Evolutionary conservation across 2,888 invertebrate genomes (phyloP).

Genomic region (Bimastos eiseni): DNA sequence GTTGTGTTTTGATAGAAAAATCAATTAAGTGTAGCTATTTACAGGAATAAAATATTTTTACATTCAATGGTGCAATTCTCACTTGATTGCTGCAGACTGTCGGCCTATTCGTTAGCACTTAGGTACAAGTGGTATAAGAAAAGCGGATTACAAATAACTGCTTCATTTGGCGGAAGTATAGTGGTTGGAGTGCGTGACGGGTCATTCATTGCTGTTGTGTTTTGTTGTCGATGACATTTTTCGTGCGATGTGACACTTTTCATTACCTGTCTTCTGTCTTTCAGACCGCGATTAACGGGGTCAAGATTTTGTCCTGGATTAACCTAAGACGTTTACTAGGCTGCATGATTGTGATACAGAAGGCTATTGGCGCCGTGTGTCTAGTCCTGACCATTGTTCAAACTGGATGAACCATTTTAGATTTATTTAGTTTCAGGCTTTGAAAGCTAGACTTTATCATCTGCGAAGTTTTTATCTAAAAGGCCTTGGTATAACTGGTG

Average conservation of each 20-base stretch:
- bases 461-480: not conserved
- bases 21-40: not conserved
- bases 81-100: not conserved
- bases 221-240: not conserved
- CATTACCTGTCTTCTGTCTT: not conserved
- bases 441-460: not conserved
- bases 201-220: not conserved
- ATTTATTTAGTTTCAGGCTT: not conserved
- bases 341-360: not conserved
- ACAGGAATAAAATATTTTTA: not conserved
- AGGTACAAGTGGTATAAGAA: not conserved
- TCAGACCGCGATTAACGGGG: not conserved
- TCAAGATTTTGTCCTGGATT: slow-evolving; percentile 10
- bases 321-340: not conserved
- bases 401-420: not conserved
- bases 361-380: not conserved
- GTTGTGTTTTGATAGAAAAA: not conserved
- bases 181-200: not conserved
- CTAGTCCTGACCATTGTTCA: not conserved
- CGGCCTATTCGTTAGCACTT: too few relatives aligned
- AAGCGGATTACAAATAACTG: not conserved
- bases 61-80: not conserved
- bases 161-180: not conserved
- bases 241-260: not conserved
- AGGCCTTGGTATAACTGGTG: not conserved